A percentile compares a stretch with the other conserved stretches of the same genome.
Evolutionary conservation across 2,888 invertebrate genomes (phyloP).

Genomic region (Diarsia mendica): DNA sequence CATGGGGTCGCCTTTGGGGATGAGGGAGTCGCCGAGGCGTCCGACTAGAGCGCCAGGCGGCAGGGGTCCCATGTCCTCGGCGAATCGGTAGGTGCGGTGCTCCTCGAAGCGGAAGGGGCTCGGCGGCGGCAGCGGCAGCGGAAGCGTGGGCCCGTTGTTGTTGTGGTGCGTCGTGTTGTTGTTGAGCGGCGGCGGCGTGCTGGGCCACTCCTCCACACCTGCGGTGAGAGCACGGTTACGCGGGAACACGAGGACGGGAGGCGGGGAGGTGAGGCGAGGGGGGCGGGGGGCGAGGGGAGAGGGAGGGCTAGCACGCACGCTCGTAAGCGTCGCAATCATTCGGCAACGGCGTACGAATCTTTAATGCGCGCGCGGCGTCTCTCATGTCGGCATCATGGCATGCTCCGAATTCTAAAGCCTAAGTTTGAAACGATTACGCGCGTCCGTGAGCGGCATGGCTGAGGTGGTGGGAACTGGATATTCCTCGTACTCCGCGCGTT

Average conservation of each 20-base stretch:
- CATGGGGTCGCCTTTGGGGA: conserved; percentile 98
- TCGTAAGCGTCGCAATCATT: conserved; percentile 80
- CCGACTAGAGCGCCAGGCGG: conserved; percentile 96
- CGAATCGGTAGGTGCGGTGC: conserved; percentile 95
- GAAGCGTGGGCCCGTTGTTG: conserved; percentile 86
- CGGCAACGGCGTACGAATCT: conserved; percentile 76
- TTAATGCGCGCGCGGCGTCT: conserved; percentile 79
- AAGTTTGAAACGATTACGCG: conserved; percentile 81
- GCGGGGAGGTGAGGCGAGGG: conserved; percentile 65
- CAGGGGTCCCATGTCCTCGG: conserved; percentile 94
- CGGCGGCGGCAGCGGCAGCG: conserved; percentile 88
- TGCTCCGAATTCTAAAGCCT: conserved; percentile 78
- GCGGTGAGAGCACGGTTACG: conserved; percentile 88
- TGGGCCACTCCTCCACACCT: conserved; percentile 89
- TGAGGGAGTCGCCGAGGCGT: conserved; percentile 96
- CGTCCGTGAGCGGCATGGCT: conserved; percentile 83
- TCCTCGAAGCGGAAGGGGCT: conserved; percentile 95
- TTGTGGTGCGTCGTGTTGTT: conserved; percentile 90
- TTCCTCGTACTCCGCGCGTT: conserved; percentile 82
- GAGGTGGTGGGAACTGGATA: conserved; percentile 82
- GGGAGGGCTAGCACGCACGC: conserved; percentile 70
- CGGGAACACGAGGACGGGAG: conserved; percentile 94
- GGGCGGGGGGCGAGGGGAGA: conserved; percentile 71
- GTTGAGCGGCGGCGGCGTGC: conserved; percentile 88
- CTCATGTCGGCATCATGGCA: conserved; percentile 72